A percentile compares a stretch with the other conserved stretches of the same genome.
phyloP scores from a whole-genome alignment of 2,113 vertebrate species.

The Bubalus kerabau region DNA sequence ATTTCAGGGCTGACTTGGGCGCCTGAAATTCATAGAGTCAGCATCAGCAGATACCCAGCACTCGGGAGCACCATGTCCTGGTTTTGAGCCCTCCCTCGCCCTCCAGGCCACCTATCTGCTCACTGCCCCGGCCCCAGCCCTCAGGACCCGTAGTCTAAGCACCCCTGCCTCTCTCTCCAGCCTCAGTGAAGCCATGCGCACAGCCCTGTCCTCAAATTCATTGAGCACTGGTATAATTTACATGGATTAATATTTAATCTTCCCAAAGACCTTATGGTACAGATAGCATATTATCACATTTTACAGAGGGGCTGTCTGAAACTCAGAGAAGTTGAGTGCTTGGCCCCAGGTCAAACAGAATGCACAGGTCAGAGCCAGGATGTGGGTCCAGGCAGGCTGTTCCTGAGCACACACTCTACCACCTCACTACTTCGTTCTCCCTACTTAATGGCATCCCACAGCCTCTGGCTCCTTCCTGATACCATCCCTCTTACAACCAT shows the following conservation, averaged over 20 bases:
- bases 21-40: not conserved
- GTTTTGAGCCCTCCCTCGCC: not conserved
- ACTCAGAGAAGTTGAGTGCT: not conserved
- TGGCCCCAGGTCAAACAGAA: not conserved
- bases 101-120: not conserved
- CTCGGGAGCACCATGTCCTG: not conserved
- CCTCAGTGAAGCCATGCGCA: not conserved
- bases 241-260: not conserved
- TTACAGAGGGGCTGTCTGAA: not conserved
- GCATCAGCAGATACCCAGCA: not conserved
- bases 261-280: not conserved
- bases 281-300: not conserved
- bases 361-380: not conserved
- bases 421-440: not conserved
- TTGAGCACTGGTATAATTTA: not conserved
- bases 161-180: not conserved
- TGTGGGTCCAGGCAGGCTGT: not conserved
- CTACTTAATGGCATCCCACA: not conserved
- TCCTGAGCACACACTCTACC: not conserved
- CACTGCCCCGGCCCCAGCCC: not conserved
- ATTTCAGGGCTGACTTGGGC: not conserved
- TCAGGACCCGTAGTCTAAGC: not conserved
- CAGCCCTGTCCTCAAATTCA: not conserved
- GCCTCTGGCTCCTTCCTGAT: not conserved
- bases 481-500: not conserved